phyloP scores from a whole-genome alignment of 2,888 invertebrate species.

The Macrosiphum euphorbiae region DNA sequence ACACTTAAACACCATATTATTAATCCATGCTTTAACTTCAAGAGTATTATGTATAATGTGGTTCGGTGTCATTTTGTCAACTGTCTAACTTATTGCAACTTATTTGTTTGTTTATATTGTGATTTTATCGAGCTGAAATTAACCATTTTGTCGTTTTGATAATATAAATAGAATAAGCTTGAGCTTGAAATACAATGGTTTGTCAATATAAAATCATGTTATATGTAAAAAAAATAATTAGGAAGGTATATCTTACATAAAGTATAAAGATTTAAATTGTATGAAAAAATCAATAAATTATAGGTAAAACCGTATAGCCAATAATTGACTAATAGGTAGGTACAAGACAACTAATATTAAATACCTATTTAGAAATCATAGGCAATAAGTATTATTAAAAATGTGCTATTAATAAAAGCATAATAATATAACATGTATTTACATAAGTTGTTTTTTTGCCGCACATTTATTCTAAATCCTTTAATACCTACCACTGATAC shows the following conservation, averaged over 20 bases:
- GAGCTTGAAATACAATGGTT: neutral
- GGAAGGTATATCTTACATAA: neutral
- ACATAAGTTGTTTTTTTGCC: neutral
- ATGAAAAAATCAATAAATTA: neutral
- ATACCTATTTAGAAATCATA: neutral
- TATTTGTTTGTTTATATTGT: neutral
- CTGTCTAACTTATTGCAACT: too few species aligned
- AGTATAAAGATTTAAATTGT: neutral
- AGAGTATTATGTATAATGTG: too few species aligned
- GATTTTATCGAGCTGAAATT: neutral
- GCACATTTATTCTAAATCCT: constrained; percentile 36
- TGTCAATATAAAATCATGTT: neutral
- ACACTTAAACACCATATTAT: too few species aligned
- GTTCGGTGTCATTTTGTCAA: too few species aligned
- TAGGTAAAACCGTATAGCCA: neutral
- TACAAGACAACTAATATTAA: neutral
- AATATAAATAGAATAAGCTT: neutral
- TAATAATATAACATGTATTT: constrained; percentile 8
- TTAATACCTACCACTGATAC: constrained; percentile 31
- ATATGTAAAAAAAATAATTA: too few species aligned
- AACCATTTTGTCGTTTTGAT: neutral
- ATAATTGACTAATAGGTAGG: neutral
- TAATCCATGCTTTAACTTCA: too few species aligned
- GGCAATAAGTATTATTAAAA: neutral
- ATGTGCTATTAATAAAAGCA: constrained; percentile 21